Evolutionary conservation across 1,140 invertebrate species (phyloP).

Genomic region (Hesperophylax magnus): DNA sequence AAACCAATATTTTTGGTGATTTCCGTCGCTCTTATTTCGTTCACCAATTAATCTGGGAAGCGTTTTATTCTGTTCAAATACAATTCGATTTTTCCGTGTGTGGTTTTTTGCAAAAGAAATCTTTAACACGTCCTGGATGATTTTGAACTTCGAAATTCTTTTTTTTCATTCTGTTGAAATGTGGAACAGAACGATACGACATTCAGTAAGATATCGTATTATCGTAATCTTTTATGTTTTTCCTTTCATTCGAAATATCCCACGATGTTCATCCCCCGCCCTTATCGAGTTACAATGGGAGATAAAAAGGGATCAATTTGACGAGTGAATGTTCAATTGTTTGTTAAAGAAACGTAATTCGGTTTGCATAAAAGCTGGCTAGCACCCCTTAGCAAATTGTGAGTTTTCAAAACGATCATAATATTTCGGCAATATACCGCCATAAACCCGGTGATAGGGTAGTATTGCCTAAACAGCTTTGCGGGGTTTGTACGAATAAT

Average conservation of each 20-base stretch:
- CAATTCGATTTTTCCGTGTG: no score
- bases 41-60: no score
- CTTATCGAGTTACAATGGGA: not conserved
- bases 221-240: not conserved
- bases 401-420: not conserved
- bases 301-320: conserved; percentile 4
- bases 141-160: no score
- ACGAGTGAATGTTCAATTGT: not conserved
- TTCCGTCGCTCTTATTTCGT: no score
- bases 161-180: no score
- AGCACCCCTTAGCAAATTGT: not conserved
- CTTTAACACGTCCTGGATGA: no score
- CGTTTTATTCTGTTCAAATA: no score
- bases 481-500: not conserved
- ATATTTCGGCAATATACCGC: not conserved
- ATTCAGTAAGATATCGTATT: no score
- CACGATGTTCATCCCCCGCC: not conserved
- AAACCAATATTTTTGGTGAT: no score
- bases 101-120: no score
- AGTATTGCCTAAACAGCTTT: not conserved
- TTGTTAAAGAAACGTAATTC: not conserved
- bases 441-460: not conserved
- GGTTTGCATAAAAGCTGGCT: not conserved
- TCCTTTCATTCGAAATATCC: not conserved
- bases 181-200: no score